A percentile compares a stretch with the other conserved stretches of the same genome.
phyloP scores from a whole-genome alignment of 2,888 invertebrate species.

The Aethes cnicana region DNA sequence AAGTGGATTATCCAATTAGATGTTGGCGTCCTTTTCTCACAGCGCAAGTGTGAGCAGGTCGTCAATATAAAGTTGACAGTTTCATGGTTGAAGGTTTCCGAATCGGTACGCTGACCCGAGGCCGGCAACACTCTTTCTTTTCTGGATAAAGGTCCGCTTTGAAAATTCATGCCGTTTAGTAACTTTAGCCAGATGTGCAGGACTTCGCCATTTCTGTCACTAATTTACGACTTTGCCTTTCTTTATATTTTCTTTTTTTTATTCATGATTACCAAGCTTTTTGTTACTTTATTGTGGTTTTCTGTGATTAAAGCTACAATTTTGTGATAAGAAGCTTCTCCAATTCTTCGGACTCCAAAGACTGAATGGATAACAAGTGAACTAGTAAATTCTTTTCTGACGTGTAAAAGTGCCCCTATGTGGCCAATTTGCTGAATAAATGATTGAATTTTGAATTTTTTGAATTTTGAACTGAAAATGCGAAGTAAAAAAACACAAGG shows the following conservation, averaged over 20 bases:
- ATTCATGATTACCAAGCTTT: background rate
- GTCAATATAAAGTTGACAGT: background rate
- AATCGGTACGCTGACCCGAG: conserved; percentile 13
- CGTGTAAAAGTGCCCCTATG: no score
- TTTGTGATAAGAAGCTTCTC: no score
- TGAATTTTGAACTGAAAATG: no score
- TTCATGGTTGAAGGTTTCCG: background rate
- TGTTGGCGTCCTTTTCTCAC: background rate
- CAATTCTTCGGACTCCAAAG: no score
- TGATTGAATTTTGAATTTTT: no score
- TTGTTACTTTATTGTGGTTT: no score
- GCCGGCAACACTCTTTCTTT: conserved; percentile 15
- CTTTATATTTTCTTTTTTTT: background rate
- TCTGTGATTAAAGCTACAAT: no score
- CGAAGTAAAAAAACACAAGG: no score
- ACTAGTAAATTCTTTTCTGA: no score
- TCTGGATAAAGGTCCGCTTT: conserved; percentile 22
- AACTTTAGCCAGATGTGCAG: conserved; percentile 20
- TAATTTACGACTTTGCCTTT: conserved; percentile 18
- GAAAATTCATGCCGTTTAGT: conserved; percentile 26
- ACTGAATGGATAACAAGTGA: no score
- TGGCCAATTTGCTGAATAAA: no score
- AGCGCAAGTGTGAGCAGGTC: background rate
- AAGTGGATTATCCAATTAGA: background rate
- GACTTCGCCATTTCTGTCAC: conserved; percentile 10